These are phyloP conservation scores for Spisula subtruncata DNA, from an alignment of 2,888 invertebrate species.

Conservation along the genomic window DNA sequence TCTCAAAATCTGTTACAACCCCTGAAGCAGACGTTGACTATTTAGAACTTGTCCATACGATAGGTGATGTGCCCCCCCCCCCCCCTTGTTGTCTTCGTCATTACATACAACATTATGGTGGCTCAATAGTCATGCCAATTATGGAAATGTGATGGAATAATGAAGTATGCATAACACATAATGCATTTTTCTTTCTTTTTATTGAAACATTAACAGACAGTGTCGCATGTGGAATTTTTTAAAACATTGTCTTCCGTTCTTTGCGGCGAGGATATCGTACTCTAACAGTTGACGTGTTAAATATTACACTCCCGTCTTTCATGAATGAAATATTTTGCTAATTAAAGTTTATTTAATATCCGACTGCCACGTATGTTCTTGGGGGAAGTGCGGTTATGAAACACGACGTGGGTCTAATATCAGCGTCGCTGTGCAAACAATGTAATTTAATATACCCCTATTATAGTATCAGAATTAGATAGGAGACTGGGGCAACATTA, in stretches of 20 bases:
- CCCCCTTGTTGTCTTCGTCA: no score
- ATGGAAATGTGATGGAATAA: neutral
- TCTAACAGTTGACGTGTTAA: no score
- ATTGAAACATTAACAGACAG: no score
- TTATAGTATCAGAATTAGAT: neutral
- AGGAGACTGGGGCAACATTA: neutral
- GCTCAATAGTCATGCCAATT: no score
- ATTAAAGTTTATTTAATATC: neutral
- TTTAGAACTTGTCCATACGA: no score
- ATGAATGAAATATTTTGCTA: conserved; percentile 26
- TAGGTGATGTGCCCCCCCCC: no score
- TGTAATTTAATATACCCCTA: conserved; percentile 1
- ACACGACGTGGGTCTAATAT: conserved; percentile 10
- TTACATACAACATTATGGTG: no score
- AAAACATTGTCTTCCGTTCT: no score
- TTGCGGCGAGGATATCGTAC: no score
- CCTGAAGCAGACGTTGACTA: no score
- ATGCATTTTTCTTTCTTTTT: neutral
- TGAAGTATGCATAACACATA: neutral
- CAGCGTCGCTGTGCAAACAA: conserved; percentile 1
- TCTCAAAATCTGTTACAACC: no score
- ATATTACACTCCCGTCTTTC: neutral
- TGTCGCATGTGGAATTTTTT: no score
- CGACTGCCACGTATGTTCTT: neutral
- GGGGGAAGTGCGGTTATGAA: neutral